Evolutionary conservation across 2,888 invertebrate genomes (phyloP).

Genomic region (Baronia brevicornis): DNA sequence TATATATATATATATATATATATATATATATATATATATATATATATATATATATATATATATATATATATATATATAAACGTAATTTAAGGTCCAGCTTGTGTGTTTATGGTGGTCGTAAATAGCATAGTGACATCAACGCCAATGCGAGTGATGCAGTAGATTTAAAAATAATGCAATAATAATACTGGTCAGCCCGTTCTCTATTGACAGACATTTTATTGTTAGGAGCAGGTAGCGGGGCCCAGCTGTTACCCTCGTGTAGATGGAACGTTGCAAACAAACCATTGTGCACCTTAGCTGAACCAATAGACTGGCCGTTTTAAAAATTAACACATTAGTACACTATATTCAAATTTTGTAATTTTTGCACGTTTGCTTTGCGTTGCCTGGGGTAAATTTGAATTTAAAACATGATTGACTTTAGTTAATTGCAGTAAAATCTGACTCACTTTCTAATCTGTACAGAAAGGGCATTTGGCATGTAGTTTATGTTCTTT

Average conservation of each 20-base stretch:
- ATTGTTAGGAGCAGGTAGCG: conserved; percentile 65
- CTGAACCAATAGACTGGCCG: conserved; percentile 30
- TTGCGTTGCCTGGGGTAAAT: neutral
- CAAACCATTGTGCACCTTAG: conserved; percentile 43
- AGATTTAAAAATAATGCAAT: conserved; percentile 28
- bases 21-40: too few species aligned
- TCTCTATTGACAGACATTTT: conserved; percentile 54
- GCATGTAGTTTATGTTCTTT: too few species aligned
- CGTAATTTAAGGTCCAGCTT: too few species aligned
- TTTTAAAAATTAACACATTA: conserved; percentile 40
- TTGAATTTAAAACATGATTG: neutral
- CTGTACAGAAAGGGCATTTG: too few species aligned
- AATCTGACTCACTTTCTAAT: too few species aligned
- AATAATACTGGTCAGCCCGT: conserved; percentile 38
- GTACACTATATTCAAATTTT: conserved; percentile 13
- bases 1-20: too few species aligned
- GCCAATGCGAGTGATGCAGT: too few species aligned
- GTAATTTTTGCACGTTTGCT: conserved; percentile 14
- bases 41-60: too few species aligned
- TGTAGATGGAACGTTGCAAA: conserved; percentile 42
- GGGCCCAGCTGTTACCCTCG: conserved; percentile 52
- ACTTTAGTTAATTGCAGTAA: neutral
- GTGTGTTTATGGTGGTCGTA: too few species aligned
- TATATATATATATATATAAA: too few species aligned
- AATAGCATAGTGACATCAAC: too few species aligned